Evolutionary conservation across 2,888 invertebrate species (phyloP), one percentile per base, ranked within the genome.

Genomic region (Abrostola tripartita): DNA sequence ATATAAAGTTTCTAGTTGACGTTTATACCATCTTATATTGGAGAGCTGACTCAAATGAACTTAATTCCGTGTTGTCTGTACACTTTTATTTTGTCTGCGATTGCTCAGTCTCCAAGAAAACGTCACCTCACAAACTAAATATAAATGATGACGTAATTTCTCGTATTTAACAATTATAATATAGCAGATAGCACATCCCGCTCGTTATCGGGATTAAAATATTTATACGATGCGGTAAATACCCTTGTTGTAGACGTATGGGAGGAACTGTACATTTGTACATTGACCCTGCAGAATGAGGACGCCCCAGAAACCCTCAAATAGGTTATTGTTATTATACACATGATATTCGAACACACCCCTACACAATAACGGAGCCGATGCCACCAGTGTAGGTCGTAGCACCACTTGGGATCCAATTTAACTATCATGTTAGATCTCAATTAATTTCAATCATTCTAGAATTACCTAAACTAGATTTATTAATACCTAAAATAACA

Each of bases 261-360:
- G 73, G 76, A 80, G 75, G 69, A 77, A 68, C 61, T 79, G 82
- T 83, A 78, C 81, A 67, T 74, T 84, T 79, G 82, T 83, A 78
- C 81, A 66, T 74, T 84, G 85, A 85, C 84, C 78, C 87, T 76
- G 75, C 49, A 60, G 68, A 88, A 83, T 77, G 82, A 65, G 86
- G 85, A 76, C 85, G 86, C 79, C 81, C 86, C 75, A 85, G 81
- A 85, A 85, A 84, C 81, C 83, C 76, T 71, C 63, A 80, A 82
- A 83, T 80, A 82, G 78, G 80, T 78, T 81, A 76, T 81, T 81
- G 79, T 78, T 81, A 76, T 81, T 81, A 79, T 73, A 81, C 71
- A 74, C 75, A 81, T 79, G 81, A 80, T 81, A 81, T 82, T 82
- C 77, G 62, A 83, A 82, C 86, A 79, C 86, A 81, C 88, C 86